A percentile compares a stretch with the other conserved stretches of the same genome.
These are phyloP conservation scores for Aldrovandia affinis DNA, from an alignment of 2,797 vertebrate species.

Conservation along the genomic window DNA sequence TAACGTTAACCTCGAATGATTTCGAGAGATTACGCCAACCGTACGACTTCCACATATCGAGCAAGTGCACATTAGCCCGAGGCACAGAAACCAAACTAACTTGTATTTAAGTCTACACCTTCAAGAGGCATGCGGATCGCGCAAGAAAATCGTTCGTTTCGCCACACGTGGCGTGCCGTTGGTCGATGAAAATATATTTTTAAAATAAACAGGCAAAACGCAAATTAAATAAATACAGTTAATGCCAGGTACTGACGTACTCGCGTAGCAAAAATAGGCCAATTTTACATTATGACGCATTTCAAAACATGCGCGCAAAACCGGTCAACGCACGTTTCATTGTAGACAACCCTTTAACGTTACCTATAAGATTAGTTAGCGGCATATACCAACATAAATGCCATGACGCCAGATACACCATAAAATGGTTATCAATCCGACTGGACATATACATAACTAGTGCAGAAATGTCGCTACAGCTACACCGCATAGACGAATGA, in stretches of 20 bases:
- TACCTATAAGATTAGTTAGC: background rate
- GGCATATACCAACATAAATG: background rate
- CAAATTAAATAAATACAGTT: background rate
- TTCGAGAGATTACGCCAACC: slow-evolving; percentile 16
- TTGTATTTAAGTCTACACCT: slow-evolving; percentile 41
- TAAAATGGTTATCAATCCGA: background rate
- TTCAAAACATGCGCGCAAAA: background rate
- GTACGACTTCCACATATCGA: slow-evolving; percentile 3
- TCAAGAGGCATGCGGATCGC: slow-evolving; percentile 46
- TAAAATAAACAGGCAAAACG: background rate
- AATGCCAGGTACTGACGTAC: background rate
- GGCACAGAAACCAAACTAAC: slow-evolving; percentile 50
- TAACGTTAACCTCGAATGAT: background rate
- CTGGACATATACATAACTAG: background rate
- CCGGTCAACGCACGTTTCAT: background rate
- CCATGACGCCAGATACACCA: background rate
- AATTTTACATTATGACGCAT: background rate
- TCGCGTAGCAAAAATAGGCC: background rate
- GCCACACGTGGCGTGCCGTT: background rate
- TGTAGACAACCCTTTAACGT: background rate
- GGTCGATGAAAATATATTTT: background rate
- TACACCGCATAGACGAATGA: background rate
- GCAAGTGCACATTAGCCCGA: slow-evolving; percentile 55
- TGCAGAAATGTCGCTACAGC: background rate
- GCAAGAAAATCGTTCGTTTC: slow-evolving; percentile 47